Conservation (phyloP, 2,888 invertebrate genomes). For the Tetrapedia diversipes region DNA sequence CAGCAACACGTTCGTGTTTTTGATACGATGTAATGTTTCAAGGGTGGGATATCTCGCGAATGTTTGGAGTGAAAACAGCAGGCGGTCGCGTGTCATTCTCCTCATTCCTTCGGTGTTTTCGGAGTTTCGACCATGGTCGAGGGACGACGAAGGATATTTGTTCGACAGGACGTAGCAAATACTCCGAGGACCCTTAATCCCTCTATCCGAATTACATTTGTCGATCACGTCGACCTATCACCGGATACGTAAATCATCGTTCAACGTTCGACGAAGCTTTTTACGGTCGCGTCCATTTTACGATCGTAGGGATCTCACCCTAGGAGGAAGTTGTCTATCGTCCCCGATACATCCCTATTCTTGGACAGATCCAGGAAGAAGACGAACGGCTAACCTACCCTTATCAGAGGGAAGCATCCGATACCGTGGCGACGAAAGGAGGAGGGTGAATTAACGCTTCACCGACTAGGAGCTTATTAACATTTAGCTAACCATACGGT, state of each 20-base stretch:
- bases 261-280: conserved; percentile 24
- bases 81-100: conserved; percentile 2
- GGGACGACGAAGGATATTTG: background rate
- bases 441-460: too few relatives aligned
- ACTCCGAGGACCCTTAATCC: background rate
- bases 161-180: background rate
- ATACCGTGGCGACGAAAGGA: too few relatives aligned
- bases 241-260: conserved; percentile 49
- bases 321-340: conserved; percentile 31
- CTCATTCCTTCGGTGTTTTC: background rate
- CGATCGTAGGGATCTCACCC: conserved; percentile 15
- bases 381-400: conserved; percentile 2
- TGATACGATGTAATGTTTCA: background rate
- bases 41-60: conserved; percentile 10
- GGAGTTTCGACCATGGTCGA: background rate
- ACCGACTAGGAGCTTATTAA: too few relatives aligned
- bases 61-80: conserved; percentile 41
- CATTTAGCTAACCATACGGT: too few relatives aligned
- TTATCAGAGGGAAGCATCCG: conserved; percentile 26
- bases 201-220: background rate
- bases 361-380: conserved; percentile 2
- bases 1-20: background rate
- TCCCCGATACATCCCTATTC: conserved; percentile 21
- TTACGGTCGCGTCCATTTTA: conserved; percentile 50
- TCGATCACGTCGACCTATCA: conserved; percentile 14